These are phyloP conservation scores for Ceratosolen solmsi DNA, from an alignment of 1,140 invertebrate genomes.

Conservation along the genomic window DNA sequence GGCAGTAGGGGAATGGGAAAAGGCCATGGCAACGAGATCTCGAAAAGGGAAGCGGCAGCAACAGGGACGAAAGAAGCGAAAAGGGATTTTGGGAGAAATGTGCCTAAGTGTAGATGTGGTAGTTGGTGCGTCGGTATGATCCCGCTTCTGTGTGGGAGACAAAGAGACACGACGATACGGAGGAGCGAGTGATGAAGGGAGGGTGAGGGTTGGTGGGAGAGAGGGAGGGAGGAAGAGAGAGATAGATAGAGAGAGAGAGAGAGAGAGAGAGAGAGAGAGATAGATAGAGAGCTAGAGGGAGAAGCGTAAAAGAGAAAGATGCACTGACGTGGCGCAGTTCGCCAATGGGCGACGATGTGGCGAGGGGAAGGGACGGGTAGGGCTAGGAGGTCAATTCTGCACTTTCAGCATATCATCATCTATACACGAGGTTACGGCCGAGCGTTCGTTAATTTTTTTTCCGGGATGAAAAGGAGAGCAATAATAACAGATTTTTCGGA, in stretches of 20 bases:
- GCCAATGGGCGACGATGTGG: neutral
- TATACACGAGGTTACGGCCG: too few relatives aligned
- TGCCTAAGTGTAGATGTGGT: too few relatives aligned
- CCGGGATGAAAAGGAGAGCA: too few relatives aligned
- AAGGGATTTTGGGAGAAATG: neutral
- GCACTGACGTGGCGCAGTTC: neutral
- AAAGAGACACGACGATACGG: too few relatives aligned
- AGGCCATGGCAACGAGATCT: slow-evolving; percentile 29
- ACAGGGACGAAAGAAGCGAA: slow-evolving; percentile 30
- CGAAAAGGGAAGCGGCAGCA: slow-evolving; percentile 40
- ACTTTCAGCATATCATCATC: too few relatives aligned
- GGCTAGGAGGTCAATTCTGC: too few relatives aligned
- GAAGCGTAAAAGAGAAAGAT: neutral
- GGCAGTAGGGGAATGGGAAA: neutral
- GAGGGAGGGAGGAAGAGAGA: neutral
- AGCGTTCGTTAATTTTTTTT: too few relatives aligned
- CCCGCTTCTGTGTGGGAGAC: too few relatives aligned
- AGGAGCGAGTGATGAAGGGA: too few relatives aligned
- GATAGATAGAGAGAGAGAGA: neutral
- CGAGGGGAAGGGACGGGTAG: too few relatives aligned
- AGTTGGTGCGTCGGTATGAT: too few relatives aligned
- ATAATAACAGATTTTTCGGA: too few relatives aligned
- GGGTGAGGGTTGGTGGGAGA: neutral
- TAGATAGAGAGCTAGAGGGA: neutral
- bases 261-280: neutral